A percentile compares a stretch with the other conserved stretches of the same genome.
Conservation (phyloP, 2,113 vertebrate genomes). For the Megaceryle maxima region DNA sequence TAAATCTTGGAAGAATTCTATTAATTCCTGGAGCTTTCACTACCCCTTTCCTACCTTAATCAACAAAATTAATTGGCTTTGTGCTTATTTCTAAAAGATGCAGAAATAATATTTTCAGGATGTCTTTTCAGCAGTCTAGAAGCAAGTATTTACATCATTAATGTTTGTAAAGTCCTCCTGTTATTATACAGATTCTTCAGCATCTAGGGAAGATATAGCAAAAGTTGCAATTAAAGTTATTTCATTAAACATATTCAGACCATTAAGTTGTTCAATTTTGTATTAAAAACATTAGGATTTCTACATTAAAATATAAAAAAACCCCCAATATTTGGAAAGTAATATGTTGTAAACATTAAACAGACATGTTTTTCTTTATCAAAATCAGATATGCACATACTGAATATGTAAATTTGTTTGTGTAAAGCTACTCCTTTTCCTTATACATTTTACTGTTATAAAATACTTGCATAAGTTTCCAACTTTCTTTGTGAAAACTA, state of each 20-base stretch:
- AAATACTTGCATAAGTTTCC: background rate
- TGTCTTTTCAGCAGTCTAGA: background rate
- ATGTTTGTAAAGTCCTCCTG: background rate
- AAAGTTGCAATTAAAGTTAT: slow-evolving; percentile 34
- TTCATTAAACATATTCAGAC: slow-evolving; percentile 28
- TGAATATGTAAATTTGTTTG: background rate
- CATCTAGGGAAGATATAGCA: background rate
- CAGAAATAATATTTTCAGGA: background rate
- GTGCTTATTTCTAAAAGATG: background rate
- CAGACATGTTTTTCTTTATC: background rate
- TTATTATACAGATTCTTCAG: background rate
- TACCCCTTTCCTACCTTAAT: background rate
- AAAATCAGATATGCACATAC: background rate
- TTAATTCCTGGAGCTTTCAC: background rate
- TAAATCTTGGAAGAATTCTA: background rate
- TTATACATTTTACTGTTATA: background rate
- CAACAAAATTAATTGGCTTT: background rate
- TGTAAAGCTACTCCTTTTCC: background rate
- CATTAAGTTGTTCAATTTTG: slow-evolving; percentile 57
- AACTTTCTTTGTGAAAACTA: background rate
- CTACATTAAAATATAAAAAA: background rate
- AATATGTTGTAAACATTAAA: background rate
- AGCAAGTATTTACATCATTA: background rate
- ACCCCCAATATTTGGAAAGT: background rate
- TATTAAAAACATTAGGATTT: slow-evolving; percentile 48